A percentile compares a stretch with the other conserved stretches of the same genome.
Evolutionary conservation across 2,797 vertebrate species (phyloP).

Genomic region (Acanthis flammea): DNA sequence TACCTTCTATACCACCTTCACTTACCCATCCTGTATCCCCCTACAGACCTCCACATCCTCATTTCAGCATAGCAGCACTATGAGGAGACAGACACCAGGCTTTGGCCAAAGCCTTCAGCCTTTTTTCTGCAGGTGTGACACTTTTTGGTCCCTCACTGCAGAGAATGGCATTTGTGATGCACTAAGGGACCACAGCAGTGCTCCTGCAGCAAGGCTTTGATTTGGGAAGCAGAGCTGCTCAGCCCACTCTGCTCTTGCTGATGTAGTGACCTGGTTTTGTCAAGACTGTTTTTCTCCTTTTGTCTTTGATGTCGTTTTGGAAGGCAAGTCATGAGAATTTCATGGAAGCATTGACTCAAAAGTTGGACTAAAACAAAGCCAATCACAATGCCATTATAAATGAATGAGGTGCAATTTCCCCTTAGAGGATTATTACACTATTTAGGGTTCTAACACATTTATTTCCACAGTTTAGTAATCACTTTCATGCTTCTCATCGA

Average conservation of each 20-base stretch:
- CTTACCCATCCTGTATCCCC: too few relatives aligned
- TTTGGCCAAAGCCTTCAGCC: not conserved
- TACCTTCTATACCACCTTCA: too few relatives aligned
- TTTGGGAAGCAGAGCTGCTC: conserved; percentile 15
- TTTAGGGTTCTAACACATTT: conserved; percentile 19
- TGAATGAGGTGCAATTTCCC: conserved; percentile 3
- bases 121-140: not conserved
- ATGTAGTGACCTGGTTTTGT: conserved; percentile 59
- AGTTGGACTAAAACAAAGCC: conserved; percentile 57
- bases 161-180: not conserved
- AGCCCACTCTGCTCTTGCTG: conserved; percentile 21
- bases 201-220: conserved; percentile 4
- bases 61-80: not conserved
- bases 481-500: conserved; percentile 11
- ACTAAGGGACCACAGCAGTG: not conserved
- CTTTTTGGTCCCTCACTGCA: not conserved
- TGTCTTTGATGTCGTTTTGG: conserved; percentile 55
- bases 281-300: conserved; percentile 47
- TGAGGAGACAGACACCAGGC: not conserved
- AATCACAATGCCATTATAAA: conserved; percentile 14
- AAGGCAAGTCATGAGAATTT: conserved; percentile 55
- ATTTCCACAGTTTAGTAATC: conserved; percentile 21
- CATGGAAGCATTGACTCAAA: conserved; percentile 28
- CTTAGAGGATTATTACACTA: conserved; percentile 13
- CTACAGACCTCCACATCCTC: not conserved